Conservation (phyloP, 2,888 invertebrate genomes). For the Gymnocheta viridis region DNA sequence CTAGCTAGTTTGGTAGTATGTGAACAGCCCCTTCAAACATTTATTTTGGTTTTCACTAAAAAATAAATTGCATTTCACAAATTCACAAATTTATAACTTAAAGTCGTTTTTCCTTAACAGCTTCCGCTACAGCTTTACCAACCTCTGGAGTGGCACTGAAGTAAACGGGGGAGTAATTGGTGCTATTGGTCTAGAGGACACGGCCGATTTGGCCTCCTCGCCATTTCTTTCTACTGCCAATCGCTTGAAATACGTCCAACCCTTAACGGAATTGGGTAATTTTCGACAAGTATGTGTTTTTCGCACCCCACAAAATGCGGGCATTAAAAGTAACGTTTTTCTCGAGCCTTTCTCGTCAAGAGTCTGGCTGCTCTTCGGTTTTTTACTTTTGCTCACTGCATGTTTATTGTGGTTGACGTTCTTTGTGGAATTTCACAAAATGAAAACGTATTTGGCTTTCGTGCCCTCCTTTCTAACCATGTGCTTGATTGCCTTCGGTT, state of each 20-base stretch:
- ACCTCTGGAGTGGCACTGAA: conserved; percentile 76
- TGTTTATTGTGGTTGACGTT: conserved; percentile 79
- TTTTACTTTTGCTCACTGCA: conserved; percentile 78
- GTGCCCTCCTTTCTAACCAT: conserved; percentile 77
- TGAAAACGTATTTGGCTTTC: conserved; percentile 66
- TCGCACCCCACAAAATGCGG: conserved; percentile 84
- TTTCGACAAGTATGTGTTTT: conserved; percentile 83
- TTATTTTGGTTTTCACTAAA: not conserved
- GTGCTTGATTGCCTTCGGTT: conserved; percentile 81
- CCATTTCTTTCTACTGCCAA: conserved; percentile 71
- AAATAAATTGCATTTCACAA: not conserved
- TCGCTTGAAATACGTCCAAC: conserved; percentile 72
- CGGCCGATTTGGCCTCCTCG: conserved; percentile 75
- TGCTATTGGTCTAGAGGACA: conserved; percentile 72
- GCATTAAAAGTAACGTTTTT: conserved; percentile 84
- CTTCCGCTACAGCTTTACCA: conserved; percentile 72
- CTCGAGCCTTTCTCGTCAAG: conserved; percentile 83
- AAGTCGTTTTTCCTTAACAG: conserved; percentile 63
- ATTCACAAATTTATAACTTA: not conserved
- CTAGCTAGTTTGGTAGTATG: no score
- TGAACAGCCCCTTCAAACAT: no score
- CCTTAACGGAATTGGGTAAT: conserved; percentile 73
- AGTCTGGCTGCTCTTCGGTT: conserved; percentile 84
- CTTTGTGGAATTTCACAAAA: conserved; percentile 72
- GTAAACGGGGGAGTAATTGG: conserved; percentile 76